Evolutionary conservation across 2,113 vertebrate species (phyloP).

Genomic region (Mormyrus lacerda): DNA sequence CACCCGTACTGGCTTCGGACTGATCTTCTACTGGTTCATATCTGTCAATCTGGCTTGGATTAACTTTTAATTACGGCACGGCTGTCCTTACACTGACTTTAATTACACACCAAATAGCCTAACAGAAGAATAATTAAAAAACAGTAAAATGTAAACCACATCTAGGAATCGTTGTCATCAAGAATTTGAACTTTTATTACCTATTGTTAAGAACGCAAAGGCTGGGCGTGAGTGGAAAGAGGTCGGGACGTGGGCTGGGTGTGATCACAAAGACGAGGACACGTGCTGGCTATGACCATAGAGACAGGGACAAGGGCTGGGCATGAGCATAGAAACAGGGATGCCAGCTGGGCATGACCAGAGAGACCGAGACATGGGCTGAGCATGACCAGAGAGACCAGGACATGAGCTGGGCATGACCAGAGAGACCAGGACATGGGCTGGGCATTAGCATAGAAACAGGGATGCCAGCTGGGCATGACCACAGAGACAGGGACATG

Average conservation of each 20-base stretch:
- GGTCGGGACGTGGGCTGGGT: neutral
- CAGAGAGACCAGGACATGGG: neutral
- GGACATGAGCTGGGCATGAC: neutral
- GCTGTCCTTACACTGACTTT: constrained; percentile 25
- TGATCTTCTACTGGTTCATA: constrained; percentile 21
- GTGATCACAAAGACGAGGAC: neutral
- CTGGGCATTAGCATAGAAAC: neutral
- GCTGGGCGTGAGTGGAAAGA: neutral
- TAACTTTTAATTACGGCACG: constrained; percentile 25
- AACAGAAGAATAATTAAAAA: constrained; percentile 23
- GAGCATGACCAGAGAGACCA: neutral
- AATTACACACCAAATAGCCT: constrained; percentile 27
- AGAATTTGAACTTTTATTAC: constrained; percentile 3
- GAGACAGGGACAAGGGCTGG: too few relatives aligned
- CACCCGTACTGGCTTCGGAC: constrained; percentile 21
- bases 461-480: too few relatives aligned
- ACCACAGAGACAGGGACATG: too few relatives aligned
- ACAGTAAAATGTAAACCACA: neutral
- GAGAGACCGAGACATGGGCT: neutral
- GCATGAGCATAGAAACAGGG: neutral
- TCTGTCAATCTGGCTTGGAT: constrained; percentile 29
- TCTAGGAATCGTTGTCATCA: neutral
- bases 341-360: neutral
- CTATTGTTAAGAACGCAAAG: neutral
- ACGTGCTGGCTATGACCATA: too few relatives aligned